phyloP scores from a whole-genome alignment of 2,888 invertebrate species.

The Hoplodrina ambigua region DNA sequence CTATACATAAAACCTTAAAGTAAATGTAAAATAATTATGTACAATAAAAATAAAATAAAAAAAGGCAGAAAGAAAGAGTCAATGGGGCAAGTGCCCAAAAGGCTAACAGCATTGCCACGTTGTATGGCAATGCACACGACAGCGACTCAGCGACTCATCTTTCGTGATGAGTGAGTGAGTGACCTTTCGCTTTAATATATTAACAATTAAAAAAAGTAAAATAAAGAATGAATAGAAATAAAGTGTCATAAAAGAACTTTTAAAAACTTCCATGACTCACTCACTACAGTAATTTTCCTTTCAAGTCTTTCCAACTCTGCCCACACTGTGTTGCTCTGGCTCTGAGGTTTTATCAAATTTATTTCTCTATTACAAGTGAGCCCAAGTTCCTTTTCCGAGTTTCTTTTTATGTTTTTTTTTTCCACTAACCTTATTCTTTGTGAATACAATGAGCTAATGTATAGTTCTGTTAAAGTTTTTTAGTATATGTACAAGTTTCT shows the following conservation, averaged over 20 bases:
- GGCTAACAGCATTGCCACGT: too few relatives aligned
- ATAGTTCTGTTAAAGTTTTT: conserved; percentile 64
- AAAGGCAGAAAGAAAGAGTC: too few relatives aligned
- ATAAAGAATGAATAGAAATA: not conserved
- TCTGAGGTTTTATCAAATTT: conserved; percentile 75
- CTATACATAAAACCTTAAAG: too few relatives aligned
- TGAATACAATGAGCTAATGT: conserved; percentile 72
- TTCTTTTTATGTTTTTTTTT: conserved; percentile 53
- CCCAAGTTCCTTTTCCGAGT: conserved; percentile 66
- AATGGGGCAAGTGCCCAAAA: too few relatives aligned
- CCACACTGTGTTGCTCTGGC: conserved; percentile 16
- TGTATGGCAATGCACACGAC: too few relatives aligned
- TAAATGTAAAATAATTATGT: too few relatives aligned
- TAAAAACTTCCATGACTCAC: conserved; percentile 11
- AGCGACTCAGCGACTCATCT: too few relatives aligned
- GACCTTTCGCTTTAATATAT: too few relatives aligned
- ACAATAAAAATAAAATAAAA: too few relatives aligned
- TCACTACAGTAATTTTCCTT: conserved; percentile 48
- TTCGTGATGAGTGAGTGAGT: too few relatives aligned
- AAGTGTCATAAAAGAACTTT: conserved; percentile 23
- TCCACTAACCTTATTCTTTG: conserved; percentile 53
- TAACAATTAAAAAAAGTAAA: too few relatives aligned
- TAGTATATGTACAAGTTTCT: conserved; percentile 56
- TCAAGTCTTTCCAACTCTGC: conserved; percentile 36
- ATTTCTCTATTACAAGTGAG: conserved; percentile 72